Evolutionary conservation across 92 coral and sea anemone genomes (phyloP), one percentile per base, ranked within the genome.

Genomic region (Chrysogorgia sp.): DNA sequence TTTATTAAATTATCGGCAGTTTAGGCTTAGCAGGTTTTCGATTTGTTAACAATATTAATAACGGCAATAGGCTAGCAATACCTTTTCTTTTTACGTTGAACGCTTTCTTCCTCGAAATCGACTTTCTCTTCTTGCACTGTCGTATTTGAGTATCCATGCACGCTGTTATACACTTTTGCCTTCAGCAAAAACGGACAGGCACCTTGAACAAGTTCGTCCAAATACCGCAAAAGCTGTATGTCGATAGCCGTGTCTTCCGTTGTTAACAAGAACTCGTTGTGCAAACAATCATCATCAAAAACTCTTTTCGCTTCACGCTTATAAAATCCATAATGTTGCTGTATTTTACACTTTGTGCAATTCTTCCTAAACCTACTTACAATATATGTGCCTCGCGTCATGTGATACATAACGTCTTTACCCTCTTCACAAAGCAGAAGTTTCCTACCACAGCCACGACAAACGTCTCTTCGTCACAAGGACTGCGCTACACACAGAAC

Each of bases 181-280:
- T 47, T 58, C 21, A 70, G 59, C 21, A 59, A 26, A 75, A 82
- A 75, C 0, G 86, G 82, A 2, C 76, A 37, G 1, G 76, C 86
- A 15, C 82, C 86, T 30, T 71, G 64, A 19, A 74, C 67, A 0
- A 82, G 49, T 20, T 71, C 40, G 23, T 7, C 31, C 56, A 40
- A 37, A 41, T 74, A 56, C 56, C 43, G 41, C 47, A 82, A 32
- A 23, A 82, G 23, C 31, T 58, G 30, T 25, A 75, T 77, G 48
- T 75, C 77, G 3, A 83, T 43, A 34, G 83, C 87, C 48, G 84
- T 84, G 60, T 84, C 88, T 56, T 84, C 88, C 7, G 71, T 10
- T 0, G 84, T 23, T 21, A 65, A 40, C 33, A 84, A 19, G 34
- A 68, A 60, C 22, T 45, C 61, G 8, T 25, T 29, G 7, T 32